A percentile compares a stretch with the other conserved stretches of the same genome.
These are phyloP conservation scores for Chionomys nivalis DNA, from an alignment of 2,113 vertebrate genomes.

Conservation along the genomic window DNA sequence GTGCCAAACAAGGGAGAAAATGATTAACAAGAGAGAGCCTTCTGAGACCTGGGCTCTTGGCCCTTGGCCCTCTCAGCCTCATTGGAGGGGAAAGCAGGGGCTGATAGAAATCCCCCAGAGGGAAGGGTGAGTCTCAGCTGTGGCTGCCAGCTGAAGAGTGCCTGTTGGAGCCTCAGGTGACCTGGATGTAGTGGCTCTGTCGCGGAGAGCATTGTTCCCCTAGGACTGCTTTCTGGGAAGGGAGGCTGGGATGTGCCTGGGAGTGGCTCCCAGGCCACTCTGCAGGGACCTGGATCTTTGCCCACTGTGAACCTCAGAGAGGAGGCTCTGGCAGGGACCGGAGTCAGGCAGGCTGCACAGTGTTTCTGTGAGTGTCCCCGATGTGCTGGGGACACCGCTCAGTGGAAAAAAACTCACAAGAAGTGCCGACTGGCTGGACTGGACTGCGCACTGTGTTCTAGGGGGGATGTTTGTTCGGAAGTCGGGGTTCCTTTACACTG, in stretches of 20 bases:
- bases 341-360: not conserved
- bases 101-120: not conserved
- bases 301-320: not conserved
- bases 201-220: not conserved
- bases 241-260: not conserved
- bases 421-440: not conserved
- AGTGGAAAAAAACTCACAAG: not conserved
- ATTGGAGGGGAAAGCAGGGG: rapidly evolving
- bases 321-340: not conserved
- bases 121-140: conserved; percentile 17
- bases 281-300: not conserved
- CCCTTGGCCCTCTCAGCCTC: not conserved
- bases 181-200: not conserved
- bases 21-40: not conserved
- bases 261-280: not conserved
- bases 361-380: not conserved
- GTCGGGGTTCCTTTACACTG: not conserved
- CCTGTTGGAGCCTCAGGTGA: not conserved
- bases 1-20: not conserved
- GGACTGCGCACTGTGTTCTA: not conserved
- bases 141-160: not conserved
- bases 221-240: conserved; percentile 49
- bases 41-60: not conserved
- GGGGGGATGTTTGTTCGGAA: not conserved
- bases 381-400: not conserved